Evolutionary conservation across 2,888 invertebrate genomes (phyloP).

Genomic region (Malthinus seriepunctatus): DNA sequence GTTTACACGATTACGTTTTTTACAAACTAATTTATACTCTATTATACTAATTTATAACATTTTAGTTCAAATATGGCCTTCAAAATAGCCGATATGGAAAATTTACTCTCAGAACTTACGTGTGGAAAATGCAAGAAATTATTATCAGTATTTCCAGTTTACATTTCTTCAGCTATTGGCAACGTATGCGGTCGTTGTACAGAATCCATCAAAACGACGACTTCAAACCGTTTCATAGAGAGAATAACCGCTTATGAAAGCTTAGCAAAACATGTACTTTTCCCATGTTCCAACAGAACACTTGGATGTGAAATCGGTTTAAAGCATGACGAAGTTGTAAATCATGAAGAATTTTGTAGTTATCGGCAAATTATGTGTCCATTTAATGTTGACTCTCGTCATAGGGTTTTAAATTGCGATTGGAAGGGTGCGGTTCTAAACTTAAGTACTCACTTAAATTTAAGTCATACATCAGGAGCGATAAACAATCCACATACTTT

Average conservation of each 20-base stretch:
- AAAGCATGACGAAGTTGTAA: conserved; percentile 32
- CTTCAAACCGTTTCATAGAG: conserved; percentile 8
- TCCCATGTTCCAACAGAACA: conserved; percentile 40
- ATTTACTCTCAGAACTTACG: conserved; percentile 2
- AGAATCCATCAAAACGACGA: conserved; percentile 6
- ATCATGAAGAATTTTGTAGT: conserved; percentile 40
- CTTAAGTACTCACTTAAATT: conserved; percentile 40
- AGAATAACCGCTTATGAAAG: conserved; percentile 24
- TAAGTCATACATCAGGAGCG: background rate
- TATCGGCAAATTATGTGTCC: conserved; percentile 37
- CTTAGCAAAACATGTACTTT: conserved; percentile 21
- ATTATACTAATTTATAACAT: no score
- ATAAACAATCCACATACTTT: background rate
- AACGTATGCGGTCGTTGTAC: conserved; percentile 20
- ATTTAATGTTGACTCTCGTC: conserved; percentile 13
- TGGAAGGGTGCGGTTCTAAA: conserved; percentile 40
- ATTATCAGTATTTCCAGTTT: conserved; percentile 16
- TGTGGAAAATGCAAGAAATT: conserved; percentile 13
- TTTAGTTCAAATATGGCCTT: background rate
- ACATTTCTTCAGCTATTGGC: conserved; percentile 10
- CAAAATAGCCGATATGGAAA: background rate
- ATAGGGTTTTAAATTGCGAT: conserved; percentile 31
- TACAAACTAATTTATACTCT: no score
- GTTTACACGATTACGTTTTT: no score
- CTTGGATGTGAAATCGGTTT: conserved; percentile 39